Conservation (phyloP, 2,888 invertebrate species). For the Spialia ferax region DNA sequence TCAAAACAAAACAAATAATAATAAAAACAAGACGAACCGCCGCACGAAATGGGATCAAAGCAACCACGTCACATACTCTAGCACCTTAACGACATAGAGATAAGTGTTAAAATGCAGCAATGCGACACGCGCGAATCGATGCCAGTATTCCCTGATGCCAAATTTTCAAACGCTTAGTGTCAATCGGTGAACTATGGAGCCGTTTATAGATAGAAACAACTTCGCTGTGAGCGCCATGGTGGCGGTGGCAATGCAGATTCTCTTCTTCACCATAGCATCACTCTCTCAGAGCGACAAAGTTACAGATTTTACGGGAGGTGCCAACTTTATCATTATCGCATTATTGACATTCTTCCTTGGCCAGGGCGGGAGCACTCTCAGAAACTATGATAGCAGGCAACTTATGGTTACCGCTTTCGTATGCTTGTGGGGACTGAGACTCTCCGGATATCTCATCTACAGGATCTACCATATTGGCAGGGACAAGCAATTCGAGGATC, state of each 20-base stretch:
- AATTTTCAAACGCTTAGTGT: constrained; percentile 65
- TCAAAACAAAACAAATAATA: constrained; percentile 36
- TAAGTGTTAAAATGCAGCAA: constrained; percentile 67
- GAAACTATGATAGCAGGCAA: constrained; percentile 95
- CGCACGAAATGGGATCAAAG: constrained; percentile 17
- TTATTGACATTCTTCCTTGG: constrained; percentile 95
- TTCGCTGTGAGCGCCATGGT: constrained; percentile 95
- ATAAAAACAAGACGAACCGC: not conserved
- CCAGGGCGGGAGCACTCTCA: constrained; percentile 89
- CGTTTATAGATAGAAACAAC: constrained; percentile 93
- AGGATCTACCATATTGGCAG: constrained; percentile 96
- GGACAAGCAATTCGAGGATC: constrained; percentile 96
- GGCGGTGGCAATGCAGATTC: constrained; percentile 93
- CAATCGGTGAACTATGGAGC: constrained; percentile 86
- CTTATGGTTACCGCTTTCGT: constrained; percentile 96
- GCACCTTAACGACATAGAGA: constrained; percentile 46
- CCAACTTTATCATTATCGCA: constrained; percentile 96
- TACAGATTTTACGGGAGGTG: constrained; percentile 97
- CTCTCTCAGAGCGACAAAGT: constrained; percentile 96
- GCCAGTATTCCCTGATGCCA: constrained; percentile 65
- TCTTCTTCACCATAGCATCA: constrained; percentile 95
- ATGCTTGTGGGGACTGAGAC: constrained; percentile 94
- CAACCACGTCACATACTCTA: not conserved
- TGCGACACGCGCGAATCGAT: constrained; percentile 67
- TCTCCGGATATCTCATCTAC: constrained; percentile 95